Evolutionary conservation across 2,888 invertebrate species (phyloP), one percentile per base, ranked within the genome.

Genomic region (Macrophya alboannulata): DNA sequence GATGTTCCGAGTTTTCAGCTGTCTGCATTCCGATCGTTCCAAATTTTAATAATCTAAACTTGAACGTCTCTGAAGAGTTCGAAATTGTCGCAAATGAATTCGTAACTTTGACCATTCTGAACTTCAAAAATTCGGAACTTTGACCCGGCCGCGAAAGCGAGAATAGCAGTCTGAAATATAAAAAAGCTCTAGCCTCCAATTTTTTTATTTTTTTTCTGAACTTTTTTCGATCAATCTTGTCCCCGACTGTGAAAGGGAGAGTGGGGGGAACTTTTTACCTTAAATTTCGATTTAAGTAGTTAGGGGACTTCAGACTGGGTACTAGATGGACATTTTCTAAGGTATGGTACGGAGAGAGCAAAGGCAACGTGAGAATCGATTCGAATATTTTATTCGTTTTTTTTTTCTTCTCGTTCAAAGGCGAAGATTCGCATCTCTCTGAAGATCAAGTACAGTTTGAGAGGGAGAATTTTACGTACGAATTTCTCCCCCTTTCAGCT

Each of bases 301-400:
- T 43, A 12, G 43, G n/a, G 21, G 40, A 45, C 10, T 43, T 4
- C 10, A n/a, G 1, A 21, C 10, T n/a, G 40, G 21, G 10, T 10
- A 25, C 8, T 45, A 45, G 74, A 17, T 74, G 43, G 45, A 74
- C 71, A 71, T 71, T 71, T 71, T 43, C 43, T 6, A 71, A n/a
- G 55, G n/a, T 55, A 15, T 8, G 0, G 21, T 25, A 8, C 3
- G 10, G 17, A 21, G 8, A 59, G 62, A 10, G 25, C 15, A 4
- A 4, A 62, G 21, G 21, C 9, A 21, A 62, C 8, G 25, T 31
- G 55, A 40, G 71, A 31, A 74, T 74, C 43, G 74, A 45, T 74
- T 74, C 45, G 45, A 74, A 71, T 71, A 71, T 71, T 71, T 71
- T 43, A 71, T 71, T 71, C 71, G 9, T 5, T 12, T 76, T n/a